A percentile compares a stretch with the other conserved stretches of the same genome.
phyloP scores from a whole-genome alignment of 2,888 invertebrate species.

The Andrena chrysosceles region DNA sequence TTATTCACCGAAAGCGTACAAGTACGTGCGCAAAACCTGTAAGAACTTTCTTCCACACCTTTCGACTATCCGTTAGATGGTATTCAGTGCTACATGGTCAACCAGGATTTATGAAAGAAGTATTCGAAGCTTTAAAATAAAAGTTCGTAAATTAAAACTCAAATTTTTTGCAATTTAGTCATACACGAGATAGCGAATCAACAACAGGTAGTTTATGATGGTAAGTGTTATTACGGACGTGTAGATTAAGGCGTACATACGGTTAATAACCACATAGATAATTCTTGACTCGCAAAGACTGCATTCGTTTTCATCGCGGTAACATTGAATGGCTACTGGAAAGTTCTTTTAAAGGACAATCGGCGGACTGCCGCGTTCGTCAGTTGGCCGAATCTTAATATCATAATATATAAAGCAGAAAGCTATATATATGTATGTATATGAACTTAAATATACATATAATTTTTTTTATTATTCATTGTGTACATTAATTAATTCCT shows the following conservation, averaged over 20 bases:
- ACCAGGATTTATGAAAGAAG: not conserved
- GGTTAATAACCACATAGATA: not conserved
- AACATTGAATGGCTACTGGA: not conserved
- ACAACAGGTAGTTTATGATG: not conserved
- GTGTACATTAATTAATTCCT: no score
- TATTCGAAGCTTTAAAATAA: not conserved
- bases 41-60: not conserved
- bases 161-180: not conserved
- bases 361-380: no score
- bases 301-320: not conserved
- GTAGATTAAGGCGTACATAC: not conserved
- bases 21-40: not conserved
- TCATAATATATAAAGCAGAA: no score
- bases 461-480: no score
- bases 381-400: no score
- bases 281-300: not conserved
- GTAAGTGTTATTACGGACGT: not conserved
- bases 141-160: not conserved
- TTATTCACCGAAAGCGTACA: not conserved
- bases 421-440: no score
- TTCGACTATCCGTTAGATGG: not conserved
- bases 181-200: not conserved
- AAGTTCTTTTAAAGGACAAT: not conserved
- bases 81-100: not conserved
- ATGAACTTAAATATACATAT: no score